Conservation (phyloP, 2,888 invertebrate genomes). For the Diaprepes abbreviatus region DNA sequence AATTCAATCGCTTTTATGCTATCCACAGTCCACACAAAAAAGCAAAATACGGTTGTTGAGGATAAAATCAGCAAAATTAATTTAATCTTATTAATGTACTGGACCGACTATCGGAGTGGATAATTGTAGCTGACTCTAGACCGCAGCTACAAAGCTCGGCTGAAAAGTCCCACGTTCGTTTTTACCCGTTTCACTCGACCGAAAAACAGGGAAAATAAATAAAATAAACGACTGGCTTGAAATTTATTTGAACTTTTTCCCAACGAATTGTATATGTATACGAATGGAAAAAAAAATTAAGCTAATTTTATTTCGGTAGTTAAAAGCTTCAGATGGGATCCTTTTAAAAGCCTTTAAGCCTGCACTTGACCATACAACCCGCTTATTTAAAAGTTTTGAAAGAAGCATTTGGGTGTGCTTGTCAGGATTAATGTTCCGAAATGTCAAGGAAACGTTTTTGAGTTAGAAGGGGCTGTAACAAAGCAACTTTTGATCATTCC, state of each 20-base stretch:
- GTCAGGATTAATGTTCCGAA: slow-evolving; percentile 6
- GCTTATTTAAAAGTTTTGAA: slow-evolving; percentile 18
- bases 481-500: no score
- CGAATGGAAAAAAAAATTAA: slow-evolving; percentile 24
- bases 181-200: slow-evolving; percentile 40
- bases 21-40: slow-evolving; percentile 16
- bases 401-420: slow-evolving; percentile 2
- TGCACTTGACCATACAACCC: slow-evolving; percentile 12
- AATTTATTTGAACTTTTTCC: slow-evolving; percentile 23
- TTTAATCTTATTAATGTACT: slow-evolving; percentile 45
- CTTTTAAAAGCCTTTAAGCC: slow-evolving; percentile 14
- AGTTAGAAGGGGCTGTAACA: not conserved
- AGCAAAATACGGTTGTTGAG: slow-evolving; percentile 7
- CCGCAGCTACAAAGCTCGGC: slow-evolving; percentile 42
- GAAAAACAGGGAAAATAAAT: slow-evolving; percentile 39
- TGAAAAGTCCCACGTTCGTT: slow-evolving; percentile 37
- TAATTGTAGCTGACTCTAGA: slow-evolving; percentile 40
- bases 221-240: slow-evolving; percentile 18
- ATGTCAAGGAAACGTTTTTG: not conserved
- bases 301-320: slow-evolving; percentile 20
- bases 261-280: slow-evolving; percentile 37
- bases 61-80: slow-evolving; percentile 33
- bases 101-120: slow-evolving; percentile 34
- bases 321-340: slow-evolving; percentile 6
- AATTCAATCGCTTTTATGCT: slow-evolving; percentile 8